Percentiles rank a stretch among this genome's conserved stretches.
phyloP scores from a whole-genome alignment of 2,113 vertebrate species.

The Rhombomys opimus region DNA sequence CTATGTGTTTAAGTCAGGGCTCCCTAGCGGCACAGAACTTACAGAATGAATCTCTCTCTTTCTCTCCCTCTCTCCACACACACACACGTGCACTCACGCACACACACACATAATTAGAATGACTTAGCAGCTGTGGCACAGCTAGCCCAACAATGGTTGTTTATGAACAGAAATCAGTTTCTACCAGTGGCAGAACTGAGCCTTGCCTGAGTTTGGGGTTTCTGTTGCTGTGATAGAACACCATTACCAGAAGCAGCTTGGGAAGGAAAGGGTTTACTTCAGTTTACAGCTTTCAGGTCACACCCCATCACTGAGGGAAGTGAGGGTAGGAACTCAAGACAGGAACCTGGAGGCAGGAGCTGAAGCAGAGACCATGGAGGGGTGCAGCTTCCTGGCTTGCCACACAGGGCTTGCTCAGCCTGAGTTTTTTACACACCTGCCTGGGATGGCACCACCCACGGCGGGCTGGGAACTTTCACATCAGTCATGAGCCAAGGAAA shows the following conservation, averaged over 20 bases:
- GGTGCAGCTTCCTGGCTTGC: background rate
- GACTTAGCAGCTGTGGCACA: background rate
- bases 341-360: background rate
- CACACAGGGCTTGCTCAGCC: background rate
- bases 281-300: background rate
- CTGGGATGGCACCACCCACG: background rate
- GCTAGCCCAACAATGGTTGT: background rate
- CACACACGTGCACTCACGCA: too few species aligned
- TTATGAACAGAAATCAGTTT: background rate
- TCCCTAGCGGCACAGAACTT: background rate
- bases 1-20: background rate
- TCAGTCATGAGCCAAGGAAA: background rate
- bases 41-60: background rate
- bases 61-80: too few species aligned
- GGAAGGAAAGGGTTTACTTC: background rate
- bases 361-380: background rate
- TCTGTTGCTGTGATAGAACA: background rate
- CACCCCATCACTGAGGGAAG: background rate
- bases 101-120: too few species aligned
- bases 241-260: background rate
- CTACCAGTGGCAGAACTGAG: background rate
- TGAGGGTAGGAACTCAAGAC: background rate
- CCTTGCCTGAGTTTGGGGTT: background rate
- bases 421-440: background rate
- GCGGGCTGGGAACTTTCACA: background rate